Base-by-base conservation (phyloP, 1,140 invertebrate species). In the Neomicropteryx cornuta region DNA sequence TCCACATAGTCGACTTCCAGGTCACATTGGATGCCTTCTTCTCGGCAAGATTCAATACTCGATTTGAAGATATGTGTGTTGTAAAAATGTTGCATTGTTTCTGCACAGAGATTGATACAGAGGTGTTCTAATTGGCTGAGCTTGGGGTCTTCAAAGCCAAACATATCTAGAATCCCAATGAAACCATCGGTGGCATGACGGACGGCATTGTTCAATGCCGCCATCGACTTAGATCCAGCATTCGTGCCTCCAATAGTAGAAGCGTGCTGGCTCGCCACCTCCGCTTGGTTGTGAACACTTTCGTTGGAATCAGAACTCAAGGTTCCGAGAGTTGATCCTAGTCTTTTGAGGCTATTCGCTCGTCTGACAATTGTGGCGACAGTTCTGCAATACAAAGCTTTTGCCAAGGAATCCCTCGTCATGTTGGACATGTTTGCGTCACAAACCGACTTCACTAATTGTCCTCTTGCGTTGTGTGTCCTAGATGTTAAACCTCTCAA, bases 31-130 rank as follows among this genome's bases (percentile, higher is more conserved):
- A 96, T 90, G 18, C 88, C 89, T 70, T 96, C 92, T 55, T 95
- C 91, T 38, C 86, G 71, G 53, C 90, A 93, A 28, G 90, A 90
- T 62, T 95, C 90, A 41, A 92, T 87, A 36, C 85, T 87, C 5
- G 86, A 89, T 63, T 94, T 95, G 64, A 96, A 95, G 41, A 94
- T 90, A 60, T 95, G 90, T 21, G 89, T 95, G 57, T 94, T 95
- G 69, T 95, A 96, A 59, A 95, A 95, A 61, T 95, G 90, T 54
- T 96, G 91, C 87, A 96, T 93, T 13, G 91, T 94, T 68, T 97
- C 92, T 0, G 91, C 89, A 61, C 90, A 95, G 29, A 96, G 64
- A 64, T 96, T 95, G 47, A 93, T 91, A 62, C 91, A 96, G 13
- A 96, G 66, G 56, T 95, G 91, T 57, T 95, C 91, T 45, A 96